Evolutionary conservation across 2,888 invertebrate species (phyloP).

Genomic region (Amblyjoppa fuscipennis): DNA sequence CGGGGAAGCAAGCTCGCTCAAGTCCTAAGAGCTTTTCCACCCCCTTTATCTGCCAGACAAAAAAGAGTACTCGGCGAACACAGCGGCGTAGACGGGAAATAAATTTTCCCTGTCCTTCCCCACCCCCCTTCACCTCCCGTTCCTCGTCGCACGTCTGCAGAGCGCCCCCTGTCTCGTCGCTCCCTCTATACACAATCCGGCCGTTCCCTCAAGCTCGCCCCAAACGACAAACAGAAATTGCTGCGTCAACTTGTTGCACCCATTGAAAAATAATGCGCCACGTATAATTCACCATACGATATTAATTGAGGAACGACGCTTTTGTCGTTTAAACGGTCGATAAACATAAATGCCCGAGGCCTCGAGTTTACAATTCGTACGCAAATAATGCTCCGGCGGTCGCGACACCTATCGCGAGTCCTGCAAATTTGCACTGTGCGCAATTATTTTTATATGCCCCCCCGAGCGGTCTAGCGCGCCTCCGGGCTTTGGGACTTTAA

Average conservation of each 20-base stretch:
- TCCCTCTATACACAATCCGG: slow-evolving; percentile 13
- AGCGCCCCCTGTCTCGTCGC: slow-evolving; percentile 20
- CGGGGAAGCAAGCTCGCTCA: slow-evolving; percentile 47
- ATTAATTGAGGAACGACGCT: slow-evolving; percentile 37
- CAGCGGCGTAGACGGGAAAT: slow-evolving; percentile 63
- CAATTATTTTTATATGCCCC: background rate
- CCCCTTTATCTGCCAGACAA: slow-evolving; percentile 52
- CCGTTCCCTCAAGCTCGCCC: background rate
- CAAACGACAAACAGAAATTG: slow-evolving; percentile 57
- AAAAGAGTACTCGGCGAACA: slow-evolving; percentile 47
- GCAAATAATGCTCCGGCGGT: background rate
- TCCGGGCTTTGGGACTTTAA: background rate
- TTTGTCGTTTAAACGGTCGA: slow-evolving; percentile 4
- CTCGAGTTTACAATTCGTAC: background rate
- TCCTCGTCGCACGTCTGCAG: background rate
- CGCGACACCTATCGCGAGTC: background rate
- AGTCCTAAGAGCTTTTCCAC: slow-evolving; percentile 64
- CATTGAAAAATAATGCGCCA: slow-evolving; percentile 52
- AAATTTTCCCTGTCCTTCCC: slow-evolving; percentile 53
- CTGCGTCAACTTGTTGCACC: slow-evolving; percentile 70
- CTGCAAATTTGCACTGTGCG: background rate
- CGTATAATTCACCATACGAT: slow-evolving; percentile 14
- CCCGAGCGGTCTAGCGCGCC: background rate
- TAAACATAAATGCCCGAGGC: background rate
- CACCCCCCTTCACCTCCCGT: slow-evolving; percentile 17